Evolutionary conservation across 1,140 invertebrate genomes (phyloP).

Genomic region (Stegodyphus mimosarum): DNA sequence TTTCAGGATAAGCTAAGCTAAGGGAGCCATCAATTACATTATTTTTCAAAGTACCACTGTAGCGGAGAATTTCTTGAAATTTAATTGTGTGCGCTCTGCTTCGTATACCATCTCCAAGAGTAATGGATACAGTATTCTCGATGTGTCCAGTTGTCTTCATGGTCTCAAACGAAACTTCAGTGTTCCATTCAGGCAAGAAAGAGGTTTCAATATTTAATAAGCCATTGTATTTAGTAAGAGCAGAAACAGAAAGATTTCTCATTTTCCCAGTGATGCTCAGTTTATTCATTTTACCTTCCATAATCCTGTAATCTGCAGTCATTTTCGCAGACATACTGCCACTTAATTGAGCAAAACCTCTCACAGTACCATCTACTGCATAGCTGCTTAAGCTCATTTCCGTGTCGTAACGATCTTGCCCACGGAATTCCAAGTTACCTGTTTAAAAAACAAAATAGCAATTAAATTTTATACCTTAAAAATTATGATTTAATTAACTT

Average conservation of each 20-base stretch:
- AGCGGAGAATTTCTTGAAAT: conserved; percentile 53
- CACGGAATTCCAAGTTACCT: conserved; percentile 38
- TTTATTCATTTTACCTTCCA: conserved; percentile 60
- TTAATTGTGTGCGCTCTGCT: conserved; percentile 55
- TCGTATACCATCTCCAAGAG: conserved; percentile 54
- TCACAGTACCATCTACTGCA: conserved; percentile 63
- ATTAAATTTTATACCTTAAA: neutral
- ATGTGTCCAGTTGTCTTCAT: conserved; percentile 64
- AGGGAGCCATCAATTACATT: conserved; percentile 38
- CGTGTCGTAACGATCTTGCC: conserved; percentile 31
- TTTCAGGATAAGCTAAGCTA: conserved; percentile 47
- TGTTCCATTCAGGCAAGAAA: conserved; percentile 63
- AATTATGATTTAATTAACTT: neutral
- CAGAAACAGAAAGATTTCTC: conserved; percentile 63
- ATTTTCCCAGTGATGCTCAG: conserved; percentile 59
- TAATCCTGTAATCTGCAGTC: conserved; percentile 64
- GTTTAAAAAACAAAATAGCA: conserved; percentile 2
- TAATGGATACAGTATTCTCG: conserved; percentile 63
- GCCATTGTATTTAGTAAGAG: conserved; percentile 62
- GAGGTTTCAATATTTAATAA: conserved; percentile 57
- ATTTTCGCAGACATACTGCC: conserved; percentile 63
- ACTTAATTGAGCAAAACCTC: conserved; percentile 62
- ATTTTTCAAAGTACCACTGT: conserved; percentile 37
- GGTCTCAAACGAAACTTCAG: conserved; percentile 64
- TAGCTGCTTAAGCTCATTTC: conserved; percentile 57